Conservation (phyloP, 2,888 invertebrate species). For the Invenusta paracnida region DNA sequence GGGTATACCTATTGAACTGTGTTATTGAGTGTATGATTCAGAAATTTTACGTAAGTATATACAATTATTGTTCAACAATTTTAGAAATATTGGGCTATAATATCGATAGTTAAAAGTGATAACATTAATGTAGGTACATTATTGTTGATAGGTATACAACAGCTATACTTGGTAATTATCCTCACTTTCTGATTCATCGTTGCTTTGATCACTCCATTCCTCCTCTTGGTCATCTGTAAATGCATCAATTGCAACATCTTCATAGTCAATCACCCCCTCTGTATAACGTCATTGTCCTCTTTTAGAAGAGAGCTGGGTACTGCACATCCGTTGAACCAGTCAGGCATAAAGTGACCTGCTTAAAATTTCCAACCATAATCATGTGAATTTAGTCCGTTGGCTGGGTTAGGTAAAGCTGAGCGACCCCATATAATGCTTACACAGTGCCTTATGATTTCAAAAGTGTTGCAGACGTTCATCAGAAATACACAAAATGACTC, state of each 20-base stretch:
- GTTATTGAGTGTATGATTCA: not conserved
- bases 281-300: not conserved
- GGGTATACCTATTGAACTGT: conserved; percentile 11
- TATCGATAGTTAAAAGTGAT: conserved; percentile 26
- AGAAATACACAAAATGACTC: not conserved
- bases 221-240: not conserved
- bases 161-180: not conserved
- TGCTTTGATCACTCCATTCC: conserved; percentile 13
- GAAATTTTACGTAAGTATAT: not conserved
- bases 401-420: not conserved
- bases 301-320: not conserved
- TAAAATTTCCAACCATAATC: not conserved
- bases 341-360: not conserved
- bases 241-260: not conserved
- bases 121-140: not conserved
- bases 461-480: not conserved
- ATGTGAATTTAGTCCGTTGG: not conserved
- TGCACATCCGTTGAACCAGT: not conserved
- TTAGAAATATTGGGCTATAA: conserved; percentile 23
- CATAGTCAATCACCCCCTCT: not conserved
- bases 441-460: conserved; percentile 11
- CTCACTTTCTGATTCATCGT: conserved; percentile 14
- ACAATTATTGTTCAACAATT: not conserved
- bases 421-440: conserved; percentile 36
- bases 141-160: not conserved